phyloP scores from a whole-genome alignment of 2,113 vertebrate genomes.

The Rhadina sibilatrix region DNA sequence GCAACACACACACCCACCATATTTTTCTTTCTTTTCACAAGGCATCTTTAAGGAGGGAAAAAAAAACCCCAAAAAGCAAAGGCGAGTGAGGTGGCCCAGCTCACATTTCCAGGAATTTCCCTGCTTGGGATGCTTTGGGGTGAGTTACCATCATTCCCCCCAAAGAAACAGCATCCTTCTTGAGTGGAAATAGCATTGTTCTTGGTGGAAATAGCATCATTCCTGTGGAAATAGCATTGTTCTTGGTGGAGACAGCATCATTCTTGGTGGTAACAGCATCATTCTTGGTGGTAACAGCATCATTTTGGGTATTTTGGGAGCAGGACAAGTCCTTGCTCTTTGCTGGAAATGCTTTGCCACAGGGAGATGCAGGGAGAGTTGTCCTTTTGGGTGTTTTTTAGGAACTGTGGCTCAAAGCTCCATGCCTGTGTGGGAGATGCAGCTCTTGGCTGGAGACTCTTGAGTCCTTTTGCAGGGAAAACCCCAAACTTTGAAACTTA shows the following conservation, averaged over 20 bases:
- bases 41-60: not conserved
- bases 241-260: not conserved
- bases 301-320: not conserved
- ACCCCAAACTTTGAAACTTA: not conserved
- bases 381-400: not conserved
- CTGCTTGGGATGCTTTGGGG: not conserved
- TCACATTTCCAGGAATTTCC: not conserved
- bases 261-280: not conserved
- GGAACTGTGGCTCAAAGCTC: not conserved
- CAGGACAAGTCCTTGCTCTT: not conserved
- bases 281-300: not conserved
- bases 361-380: not conserved
- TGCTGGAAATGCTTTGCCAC: not conserved
- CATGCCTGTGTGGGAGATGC: not conserved
- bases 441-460: not conserved
- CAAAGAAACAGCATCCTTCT: not conserved
- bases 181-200: not conserved
- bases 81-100: fast-evolving
- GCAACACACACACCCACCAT: not conserved
- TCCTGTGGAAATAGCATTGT: not conserved
- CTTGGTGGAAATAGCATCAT: not conserved
- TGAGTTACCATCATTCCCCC: not conserved
- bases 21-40: not conserved
- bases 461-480: not conserved
- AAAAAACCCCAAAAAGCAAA: not conserved